Conservation (phyloP, 2,113 vertebrate genomes). For the Rissa tridactyla region DNA sequence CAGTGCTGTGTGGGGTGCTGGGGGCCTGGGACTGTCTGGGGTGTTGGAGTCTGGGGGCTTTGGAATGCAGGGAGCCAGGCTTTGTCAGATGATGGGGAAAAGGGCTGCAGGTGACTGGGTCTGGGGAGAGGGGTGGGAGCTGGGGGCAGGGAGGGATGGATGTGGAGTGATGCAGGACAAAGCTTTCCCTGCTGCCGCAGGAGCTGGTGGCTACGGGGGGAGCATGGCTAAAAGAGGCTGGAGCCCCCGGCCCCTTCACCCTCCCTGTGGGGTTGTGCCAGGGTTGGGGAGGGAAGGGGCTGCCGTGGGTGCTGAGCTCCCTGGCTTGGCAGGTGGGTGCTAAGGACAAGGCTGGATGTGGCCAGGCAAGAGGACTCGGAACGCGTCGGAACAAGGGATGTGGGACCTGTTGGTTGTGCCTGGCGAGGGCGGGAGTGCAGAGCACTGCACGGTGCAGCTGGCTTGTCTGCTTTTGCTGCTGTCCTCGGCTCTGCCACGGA, state of each 20-base stretch:
- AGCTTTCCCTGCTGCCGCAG: not conserved
- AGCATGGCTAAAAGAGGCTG: not conserved
- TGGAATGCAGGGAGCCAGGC: not conserved
- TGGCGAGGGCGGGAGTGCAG: not conserved
- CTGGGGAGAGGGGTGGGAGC: not conserved
- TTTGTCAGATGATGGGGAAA: not conserved
- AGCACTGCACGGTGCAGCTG: not conserved
- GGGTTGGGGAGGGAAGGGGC: not conserved
- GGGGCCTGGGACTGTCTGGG: not conserved
- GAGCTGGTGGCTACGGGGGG: not conserved
- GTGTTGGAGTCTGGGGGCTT: not conserved
- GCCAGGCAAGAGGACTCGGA: not conserved
- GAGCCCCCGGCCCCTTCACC: not conserved
- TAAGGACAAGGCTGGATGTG: not conserved
- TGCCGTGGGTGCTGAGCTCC: not conserved
- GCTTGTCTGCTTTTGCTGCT: not conserved
- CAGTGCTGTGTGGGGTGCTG: not conserved
- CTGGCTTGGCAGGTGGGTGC: not conserved
- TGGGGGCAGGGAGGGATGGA: not conserved
- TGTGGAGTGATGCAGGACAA: not conserved
- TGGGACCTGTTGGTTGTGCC: not conserved
- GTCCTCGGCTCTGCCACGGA: fast-evolving
- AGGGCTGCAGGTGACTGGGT: not conserved
- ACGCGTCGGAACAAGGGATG: not conserved
- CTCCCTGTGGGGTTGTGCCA: not conserved